Conservation (phyloP, 2,888 invertebrate genomes). For the Dorcus parallelipipedus region DNA sequence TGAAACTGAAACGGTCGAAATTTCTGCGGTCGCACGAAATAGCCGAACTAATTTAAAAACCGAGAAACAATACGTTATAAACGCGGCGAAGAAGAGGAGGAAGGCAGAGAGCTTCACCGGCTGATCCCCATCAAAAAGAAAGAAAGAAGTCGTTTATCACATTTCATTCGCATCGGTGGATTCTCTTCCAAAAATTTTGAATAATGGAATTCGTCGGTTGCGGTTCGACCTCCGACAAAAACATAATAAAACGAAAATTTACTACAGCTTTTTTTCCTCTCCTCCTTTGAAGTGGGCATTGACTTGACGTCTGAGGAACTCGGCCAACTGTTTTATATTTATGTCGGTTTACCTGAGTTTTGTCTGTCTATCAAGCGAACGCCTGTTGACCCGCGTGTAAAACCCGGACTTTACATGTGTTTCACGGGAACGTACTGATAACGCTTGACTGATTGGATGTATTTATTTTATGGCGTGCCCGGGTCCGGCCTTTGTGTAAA, state of each 20-base stretch:
- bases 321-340: slow-evolving; percentile 33
- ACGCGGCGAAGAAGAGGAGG: neutral
- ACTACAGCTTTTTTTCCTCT: slow-evolving; percentile 38
- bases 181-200: slow-evolving; percentile 42
- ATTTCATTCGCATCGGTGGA: slow-evolving; percentile 40
- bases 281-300: slow-evolving; percentile 38
- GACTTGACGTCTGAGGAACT: slow-evolving; percentile 40
- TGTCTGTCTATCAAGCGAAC: slow-evolving; percentile 26
- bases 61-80: no score
- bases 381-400: slow-evolving; percentile 8
- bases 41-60: no score
- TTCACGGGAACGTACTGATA: slow-evolving; percentile 3
- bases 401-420: slow-evolving; percentile 11
- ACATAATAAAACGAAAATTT: slow-evolving; percentile 43
- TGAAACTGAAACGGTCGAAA: no score
- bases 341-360: slow-evolving; percentile 35
- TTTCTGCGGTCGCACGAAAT: no score
- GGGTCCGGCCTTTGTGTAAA: neutral
- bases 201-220: slow-evolving; percentile 40
- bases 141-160: slow-evolving; percentile 42
- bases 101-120: neutral
- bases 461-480: slow-evolving; percentile 18
- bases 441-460: slow-evolving; percentile 19
- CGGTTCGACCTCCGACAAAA: slow-evolving; percentile 36
- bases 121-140: slow-evolving; percentile 22